Evolutionary conservation across 2,888 invertebrate species (phyloP), one percentile per base, ranked within the genome.

Genomic region (Dendrolimus houi): DNA sequence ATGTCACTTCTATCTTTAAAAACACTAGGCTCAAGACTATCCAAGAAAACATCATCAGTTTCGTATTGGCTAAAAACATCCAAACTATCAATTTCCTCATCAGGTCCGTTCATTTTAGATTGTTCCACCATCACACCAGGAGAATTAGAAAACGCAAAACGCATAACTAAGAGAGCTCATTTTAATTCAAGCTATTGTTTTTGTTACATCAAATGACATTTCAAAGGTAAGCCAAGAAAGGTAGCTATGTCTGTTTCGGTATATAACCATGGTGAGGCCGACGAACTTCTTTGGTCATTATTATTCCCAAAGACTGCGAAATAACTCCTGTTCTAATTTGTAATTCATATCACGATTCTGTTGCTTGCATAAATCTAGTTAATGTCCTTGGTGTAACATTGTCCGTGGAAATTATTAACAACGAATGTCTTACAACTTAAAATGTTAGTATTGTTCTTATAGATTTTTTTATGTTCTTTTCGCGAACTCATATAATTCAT

Each of bases 231-330:
- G 72, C 66, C 66, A 70, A 68, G 69, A 66, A 73, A 70, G 71
- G 66, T 67, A 62, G 66, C 64, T 68, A 68, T 62, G 67, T 58
- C 65, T 75, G 84, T 81, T 73, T 74, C 83, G 84, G 78, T 83
- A 64, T 66, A 71, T 84, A 79, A 76, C 69, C 77, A 79, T 79
- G 66, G 63, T 64, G 80, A 66, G 88, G 87, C 79, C 85, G 81
- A 77, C 85, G 89, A 90, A 87, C 89, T 84, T 74, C 69, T 68
- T 60, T 58, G 57, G 72, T 71, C 82, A 87, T 87, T 85, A 81
- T 83, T 85, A 87, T 87, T 86, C 85, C 83, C 79, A 80, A 84
- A 85, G 82, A 80, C 83, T 77, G 81, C 79, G 66, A 74, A 77
- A 77, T 72, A 74, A 74, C 72, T 83, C 76, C 77, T 74, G 72